Evolutionary conservation across 2,888 invertebrate genomes (phyloP).

Genomic region (Sesia apiformis): DNA sequence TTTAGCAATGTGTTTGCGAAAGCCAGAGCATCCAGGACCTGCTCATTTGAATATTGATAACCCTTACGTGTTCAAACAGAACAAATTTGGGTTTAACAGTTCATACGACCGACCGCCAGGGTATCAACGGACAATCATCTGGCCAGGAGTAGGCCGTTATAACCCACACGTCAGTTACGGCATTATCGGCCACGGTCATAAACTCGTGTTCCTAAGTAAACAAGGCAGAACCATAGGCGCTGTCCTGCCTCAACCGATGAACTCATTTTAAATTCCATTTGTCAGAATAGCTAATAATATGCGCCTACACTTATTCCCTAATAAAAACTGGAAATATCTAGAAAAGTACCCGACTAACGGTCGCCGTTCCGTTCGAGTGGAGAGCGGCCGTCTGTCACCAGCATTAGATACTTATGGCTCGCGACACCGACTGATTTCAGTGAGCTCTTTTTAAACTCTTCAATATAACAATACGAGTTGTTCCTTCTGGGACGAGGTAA

Average conservation of each 20-base stretch:
- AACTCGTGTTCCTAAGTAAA: constrained; percentile 48
- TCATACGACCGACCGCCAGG: constrained; percentile 50
- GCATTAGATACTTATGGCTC: too few species aligned
- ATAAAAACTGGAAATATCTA: too few species aligned
- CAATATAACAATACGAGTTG: too few species aligned
- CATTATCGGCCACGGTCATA: constrained; percentile 44
- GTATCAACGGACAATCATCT: constrained; percentile 41
- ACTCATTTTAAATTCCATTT: constrained; percentile 33
- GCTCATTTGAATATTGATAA: constrained; percentile 43
- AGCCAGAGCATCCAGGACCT: constrained; percentile 69
- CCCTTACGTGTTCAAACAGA: constrained; percentile 27
- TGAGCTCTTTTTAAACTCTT: too few species aligned
- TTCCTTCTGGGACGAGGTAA: too few species aligned
- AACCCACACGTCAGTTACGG: constrained; percentile 20
- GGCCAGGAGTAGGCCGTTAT: constrained; percentile 62
- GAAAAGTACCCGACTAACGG: too few species aligned
- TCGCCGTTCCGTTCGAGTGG: too few species aligned
- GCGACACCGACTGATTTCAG: too few species aligned
- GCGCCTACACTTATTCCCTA: too few species aligned
- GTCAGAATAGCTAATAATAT: too few species aligned
- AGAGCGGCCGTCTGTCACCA: too few species aligned
- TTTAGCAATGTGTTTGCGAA: constrained; percentile 55
- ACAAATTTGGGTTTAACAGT: constrained; percentile 46
- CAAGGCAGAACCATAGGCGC: constrained; percentile 47
- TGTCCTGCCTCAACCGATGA: constrained; percentile 40